Evolutionary conservation across 2,113 vertebrate species (phyloP).

Genomic region (Ascaphus truei): DNA sequence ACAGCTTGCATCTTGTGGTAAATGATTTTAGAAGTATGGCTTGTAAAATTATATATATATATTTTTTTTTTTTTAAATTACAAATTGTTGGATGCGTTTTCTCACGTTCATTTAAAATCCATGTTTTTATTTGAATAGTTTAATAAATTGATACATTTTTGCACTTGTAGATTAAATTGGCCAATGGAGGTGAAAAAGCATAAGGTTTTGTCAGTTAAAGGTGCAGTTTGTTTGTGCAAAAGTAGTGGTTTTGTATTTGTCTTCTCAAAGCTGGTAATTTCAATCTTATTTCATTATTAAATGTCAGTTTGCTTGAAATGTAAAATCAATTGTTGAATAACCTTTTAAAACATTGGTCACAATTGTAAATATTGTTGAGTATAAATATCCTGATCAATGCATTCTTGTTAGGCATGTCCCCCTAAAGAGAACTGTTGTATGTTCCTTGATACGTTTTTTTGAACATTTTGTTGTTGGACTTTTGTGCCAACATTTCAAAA

Average conservation of each 20-base stretch:
- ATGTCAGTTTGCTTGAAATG: background rate
- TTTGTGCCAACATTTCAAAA: constrained; percentile 19
- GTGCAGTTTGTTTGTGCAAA: background rate
- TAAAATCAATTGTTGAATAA: background rate
- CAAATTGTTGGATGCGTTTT: no score
- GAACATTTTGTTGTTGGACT: background rate
- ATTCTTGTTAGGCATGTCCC: background rate
- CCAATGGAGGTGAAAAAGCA: background rate
- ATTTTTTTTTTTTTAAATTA: no score
- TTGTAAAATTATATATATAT: no score
- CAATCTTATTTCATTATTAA: background rate
- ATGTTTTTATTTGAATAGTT: background rate
- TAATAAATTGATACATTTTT: background rate
- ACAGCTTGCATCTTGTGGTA: no score
- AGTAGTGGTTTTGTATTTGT: no score
- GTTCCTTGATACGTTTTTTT: background rate
- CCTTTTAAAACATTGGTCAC: background rate
- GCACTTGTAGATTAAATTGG: background rate
- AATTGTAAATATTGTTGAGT: background rate
- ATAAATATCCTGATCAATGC: background rate
- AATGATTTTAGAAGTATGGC: no score
- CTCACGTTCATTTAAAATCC: background rate
- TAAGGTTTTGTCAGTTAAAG: background rate
- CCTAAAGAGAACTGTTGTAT: background rate
- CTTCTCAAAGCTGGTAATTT: no score